Base-by-base conservation (phyloP, 2,113 vertebrate genomes). In the Eonycteris spelaea region DNA sequence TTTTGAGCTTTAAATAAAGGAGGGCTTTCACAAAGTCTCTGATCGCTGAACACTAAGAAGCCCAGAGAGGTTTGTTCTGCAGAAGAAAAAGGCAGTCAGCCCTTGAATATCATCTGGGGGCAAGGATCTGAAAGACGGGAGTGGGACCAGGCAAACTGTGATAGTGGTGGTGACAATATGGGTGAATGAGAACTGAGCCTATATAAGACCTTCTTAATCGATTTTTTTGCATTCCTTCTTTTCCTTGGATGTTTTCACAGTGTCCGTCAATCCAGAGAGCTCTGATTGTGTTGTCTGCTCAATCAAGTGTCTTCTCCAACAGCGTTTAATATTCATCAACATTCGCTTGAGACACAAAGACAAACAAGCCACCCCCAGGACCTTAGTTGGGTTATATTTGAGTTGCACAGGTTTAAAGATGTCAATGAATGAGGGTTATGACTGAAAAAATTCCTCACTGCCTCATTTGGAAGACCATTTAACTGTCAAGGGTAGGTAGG, bases 131-230 rank as follows among this genome's bases (percentile, higher is more conserved):
- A n/a, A 3, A 38, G 16, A 6, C 0, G 6, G 19, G 19, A 13
- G 19, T 26, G 26, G 10, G 16, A 6, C 24, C 43, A 13, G 70
- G 15, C 15, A 7, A 48, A 38, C 9, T 7, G 4, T 9, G 1
- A 2, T 9, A 1, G 9, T 9, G 3, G 14, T 0, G 33, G 51
- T 1, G 43, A 51, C 18, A 9, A 5, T 6, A 18, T n/a, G 77
- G 33, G 2, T 0, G 5, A 45, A 63, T n/a, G 33, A 18, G 71
- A 51, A 38, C 19, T 28, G 21, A 63, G 22, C 28, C 51, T 57
- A 35, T 33, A 30, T 33, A 5, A 61, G 35, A 57, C 38, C 43
- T 26, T 28, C 28, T 21, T n/a, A 11, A 16, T 38, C 12, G 0
- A 6, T 45, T 11, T 33, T 33, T 9, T 14, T 26, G 35, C 30